Evolutionary conservation across 1,140 invertebrate genomes (phyloP).

Genomic region (Drosophila insularis): DNA sequence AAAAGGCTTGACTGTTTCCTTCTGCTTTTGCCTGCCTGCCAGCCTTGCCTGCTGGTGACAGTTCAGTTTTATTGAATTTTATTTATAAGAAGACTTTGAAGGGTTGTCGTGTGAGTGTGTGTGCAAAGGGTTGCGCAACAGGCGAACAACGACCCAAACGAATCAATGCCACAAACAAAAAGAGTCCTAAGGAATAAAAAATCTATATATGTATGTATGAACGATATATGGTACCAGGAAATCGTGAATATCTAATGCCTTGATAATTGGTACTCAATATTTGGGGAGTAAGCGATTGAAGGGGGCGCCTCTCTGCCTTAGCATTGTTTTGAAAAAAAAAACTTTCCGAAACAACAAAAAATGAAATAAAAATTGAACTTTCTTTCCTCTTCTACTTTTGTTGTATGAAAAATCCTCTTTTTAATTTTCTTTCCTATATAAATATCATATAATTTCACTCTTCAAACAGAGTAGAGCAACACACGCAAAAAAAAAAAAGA

Average conservation of each 20-base stretch:
- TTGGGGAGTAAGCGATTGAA: too few species aligned
- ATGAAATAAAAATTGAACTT: too few species aligned
- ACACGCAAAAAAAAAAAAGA: background rate
- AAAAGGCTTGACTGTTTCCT: constrained; percentile 13
- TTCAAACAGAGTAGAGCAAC: background rate
- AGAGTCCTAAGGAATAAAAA: constrained; percentile 1
- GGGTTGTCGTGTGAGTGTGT: constrained; percentile 12
- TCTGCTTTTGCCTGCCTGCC: constrained; percentile 9
- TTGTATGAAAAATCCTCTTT: constrained; percentile 2
- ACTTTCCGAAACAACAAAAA: background rate
- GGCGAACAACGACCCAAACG: constrained; percentile 19
- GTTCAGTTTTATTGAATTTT: constrained; percentile 74
- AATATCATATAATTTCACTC: constrained; percentile 7
- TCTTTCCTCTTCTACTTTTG: background rate
- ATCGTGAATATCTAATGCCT: constrained; percentile 7
- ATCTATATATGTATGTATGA: background rate
- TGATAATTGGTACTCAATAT: constrained; percentile 8
- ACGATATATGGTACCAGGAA: constrained; percentile 2
- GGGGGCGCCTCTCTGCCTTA: background rate
- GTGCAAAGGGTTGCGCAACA: constrained; percentile 56
- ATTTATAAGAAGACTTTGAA: constrained; percentile 39
- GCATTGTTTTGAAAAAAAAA: background rate
- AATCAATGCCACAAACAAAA: constrained; percentile 10
- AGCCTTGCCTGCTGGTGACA: constrained; percentile 58
- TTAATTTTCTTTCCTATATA: constrained; percentile 13